Conservation (phyloP, 2,113 vertebrate species). For the Recurvirostra avosetta region DNA sequence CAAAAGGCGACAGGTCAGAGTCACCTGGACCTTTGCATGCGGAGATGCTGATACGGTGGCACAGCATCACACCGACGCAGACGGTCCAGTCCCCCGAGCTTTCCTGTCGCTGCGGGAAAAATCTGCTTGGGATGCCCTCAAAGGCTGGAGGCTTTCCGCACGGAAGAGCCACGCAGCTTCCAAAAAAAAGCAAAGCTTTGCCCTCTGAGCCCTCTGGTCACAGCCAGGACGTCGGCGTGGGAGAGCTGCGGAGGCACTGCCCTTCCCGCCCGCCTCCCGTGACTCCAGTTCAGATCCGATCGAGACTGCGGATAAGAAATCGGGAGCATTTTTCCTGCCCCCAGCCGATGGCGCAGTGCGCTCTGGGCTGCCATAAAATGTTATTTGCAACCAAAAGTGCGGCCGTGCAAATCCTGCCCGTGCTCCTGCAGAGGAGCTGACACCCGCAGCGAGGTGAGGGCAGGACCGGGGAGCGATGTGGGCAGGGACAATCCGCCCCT, state of each 20-base stretch:
- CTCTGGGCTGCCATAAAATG: accelerated
- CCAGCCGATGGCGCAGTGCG: accelerated
- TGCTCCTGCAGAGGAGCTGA: neutral
- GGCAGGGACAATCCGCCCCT: neutral
- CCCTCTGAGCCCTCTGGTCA: neutral
- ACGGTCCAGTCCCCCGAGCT: accelerated
- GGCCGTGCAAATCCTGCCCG: neutral
- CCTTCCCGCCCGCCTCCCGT: accelerated
- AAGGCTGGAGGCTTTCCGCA: neutral
- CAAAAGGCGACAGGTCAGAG: neutral
- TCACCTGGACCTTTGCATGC: accelerated
- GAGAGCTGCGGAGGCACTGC: neutral
- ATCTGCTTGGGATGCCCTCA: neutral
- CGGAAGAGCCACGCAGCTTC: neutral
- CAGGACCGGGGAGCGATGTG: accelerated
- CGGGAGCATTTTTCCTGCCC: accelerated
- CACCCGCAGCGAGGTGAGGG: accelerated
- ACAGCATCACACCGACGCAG: accelerated
- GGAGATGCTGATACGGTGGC: accelerated
- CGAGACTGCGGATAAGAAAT: accelerated
- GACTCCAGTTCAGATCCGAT: accelerated
- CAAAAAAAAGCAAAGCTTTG: neutral
- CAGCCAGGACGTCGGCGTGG: accelerated
- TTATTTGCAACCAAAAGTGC: accelerated
- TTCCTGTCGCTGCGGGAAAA: neutral